These are phyloP conservation scores for Sitta europaea DNA, from an alignment of 2,113 vertebrate species.

Conservation along the genomic window DNA sequence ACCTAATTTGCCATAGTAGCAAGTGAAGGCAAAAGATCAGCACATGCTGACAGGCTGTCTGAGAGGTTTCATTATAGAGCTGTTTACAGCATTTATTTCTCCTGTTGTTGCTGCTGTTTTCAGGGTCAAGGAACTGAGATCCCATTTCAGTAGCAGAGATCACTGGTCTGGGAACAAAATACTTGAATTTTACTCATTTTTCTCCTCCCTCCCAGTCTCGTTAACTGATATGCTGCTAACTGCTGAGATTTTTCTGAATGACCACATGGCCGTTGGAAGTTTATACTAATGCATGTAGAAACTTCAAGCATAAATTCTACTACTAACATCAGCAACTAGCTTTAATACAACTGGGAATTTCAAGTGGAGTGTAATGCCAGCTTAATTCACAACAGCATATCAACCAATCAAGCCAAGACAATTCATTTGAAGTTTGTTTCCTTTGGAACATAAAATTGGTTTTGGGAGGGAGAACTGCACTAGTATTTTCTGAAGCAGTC, in stretches of 20 bases:
- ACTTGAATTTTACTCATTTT: conserved; percentile 28
- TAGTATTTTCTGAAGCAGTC: background rate
- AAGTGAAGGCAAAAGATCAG: conserved; percentile 63
- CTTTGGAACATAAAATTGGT: background rate
- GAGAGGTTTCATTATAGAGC: conserved; percentile 67
- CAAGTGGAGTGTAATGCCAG: background rate
- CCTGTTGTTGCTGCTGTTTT: conserved; percentile 61
- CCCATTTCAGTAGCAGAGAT: conserved; percentile 57
- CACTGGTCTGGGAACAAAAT: conserved; percentile 13
- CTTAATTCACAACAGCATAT: background rate
- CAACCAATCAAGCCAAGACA: background rate
- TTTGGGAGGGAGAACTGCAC: background rate
- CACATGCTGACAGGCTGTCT: conserved; percentile 53
- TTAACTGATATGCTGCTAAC: background rate
- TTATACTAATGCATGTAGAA: background rate
- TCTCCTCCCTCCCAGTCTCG: background rate
- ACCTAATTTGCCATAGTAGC: conserved; percentile 64
- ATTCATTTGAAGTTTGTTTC: background rate
- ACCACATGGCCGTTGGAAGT: background rate
- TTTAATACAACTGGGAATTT: background rate
- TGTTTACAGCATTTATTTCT: conserved; percentile 68
- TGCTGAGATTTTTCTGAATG: background rate
- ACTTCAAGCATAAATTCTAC: background rate
- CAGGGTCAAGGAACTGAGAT: conserved; percentile 63
- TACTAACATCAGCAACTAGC: background rate